Evolutionary conservation across 2,888 invertebrate genomes (phyloP).

Genomic region (Chelonus formosanus): DNA sequence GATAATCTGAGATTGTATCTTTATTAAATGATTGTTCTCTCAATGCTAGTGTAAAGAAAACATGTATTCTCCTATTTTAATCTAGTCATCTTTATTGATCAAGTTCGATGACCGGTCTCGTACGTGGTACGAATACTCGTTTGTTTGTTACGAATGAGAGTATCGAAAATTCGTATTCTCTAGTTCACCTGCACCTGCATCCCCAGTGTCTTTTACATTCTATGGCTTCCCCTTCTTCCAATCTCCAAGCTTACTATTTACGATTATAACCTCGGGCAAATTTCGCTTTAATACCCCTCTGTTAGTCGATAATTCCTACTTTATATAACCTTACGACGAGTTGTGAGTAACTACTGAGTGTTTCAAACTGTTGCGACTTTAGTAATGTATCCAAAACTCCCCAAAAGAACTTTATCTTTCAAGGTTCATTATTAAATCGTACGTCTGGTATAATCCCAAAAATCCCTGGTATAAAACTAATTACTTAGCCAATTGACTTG

Average conservation of each 20-base stretch:
- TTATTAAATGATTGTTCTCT: no score
- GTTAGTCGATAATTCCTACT: slow-evolving; percentile 9
- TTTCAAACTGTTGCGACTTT: slow-evolving; percentile 1
- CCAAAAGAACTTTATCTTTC: no score
- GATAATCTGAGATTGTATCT: no score
- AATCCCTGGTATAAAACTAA: slow-evolving; percentile 1
- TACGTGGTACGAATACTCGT: slow-evolving; percentile 5
- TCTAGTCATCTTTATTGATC: slow-evolving; percentile 4
- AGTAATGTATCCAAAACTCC: not conserved
- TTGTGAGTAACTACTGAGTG: slow-evolving; percentile 6
- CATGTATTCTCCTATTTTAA: slow-evolving; percentile 1
- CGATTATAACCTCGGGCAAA: slow-evolving; percentile 46
- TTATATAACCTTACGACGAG: not conserved
- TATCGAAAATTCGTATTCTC: not conserved
- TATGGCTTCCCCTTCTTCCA: not conserved
- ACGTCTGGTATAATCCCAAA: not conserved
- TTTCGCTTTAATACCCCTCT: slow-evolving; percentile 44
- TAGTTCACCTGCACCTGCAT: slow-evolving; percentile 3
- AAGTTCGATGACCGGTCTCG: not conserved
- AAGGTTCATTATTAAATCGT: not conserved
- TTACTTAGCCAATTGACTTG: slow-evolving; percentile 6
- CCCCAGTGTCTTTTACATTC: not conserved
- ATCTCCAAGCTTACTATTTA: slow-evolving; percentile 39
- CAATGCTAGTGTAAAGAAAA: not conserved
- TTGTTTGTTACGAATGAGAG: slow-evolving; percentile 4